phyloP scores from a whole-genome alignment of 2,113 vertebrate species.

The Castor canadensis region DNA sequence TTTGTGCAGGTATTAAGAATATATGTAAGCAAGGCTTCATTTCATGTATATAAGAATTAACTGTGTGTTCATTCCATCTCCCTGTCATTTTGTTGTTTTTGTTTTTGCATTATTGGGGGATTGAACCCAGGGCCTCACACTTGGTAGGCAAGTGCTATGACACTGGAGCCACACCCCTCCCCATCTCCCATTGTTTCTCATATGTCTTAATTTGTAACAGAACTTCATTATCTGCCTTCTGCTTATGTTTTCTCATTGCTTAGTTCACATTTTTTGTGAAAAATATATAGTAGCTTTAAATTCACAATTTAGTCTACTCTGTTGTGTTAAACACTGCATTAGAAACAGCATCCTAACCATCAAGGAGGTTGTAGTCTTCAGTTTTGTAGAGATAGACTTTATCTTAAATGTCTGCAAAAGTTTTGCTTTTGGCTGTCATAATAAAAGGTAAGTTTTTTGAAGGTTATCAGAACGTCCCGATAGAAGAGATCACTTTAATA shows the following conservation, averaged over 20 bases:
- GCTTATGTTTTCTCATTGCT: not conserved
- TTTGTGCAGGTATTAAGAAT: not conserved
- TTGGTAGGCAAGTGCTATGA: too few relatives aligned
- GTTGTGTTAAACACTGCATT: not conserved
- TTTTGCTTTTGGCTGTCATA: not conserved
- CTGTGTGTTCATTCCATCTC: not conserved
- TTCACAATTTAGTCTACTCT: not conserved
- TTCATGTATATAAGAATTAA: not conserved
- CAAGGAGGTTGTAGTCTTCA: not conserved
- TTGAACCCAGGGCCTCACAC: too few relatives aligned
- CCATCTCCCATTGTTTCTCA: not conserved
- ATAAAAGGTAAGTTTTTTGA: constrained; percentile 1
- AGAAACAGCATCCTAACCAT: not conserved
- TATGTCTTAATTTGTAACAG: not conserved
- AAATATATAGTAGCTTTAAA: not conserved
- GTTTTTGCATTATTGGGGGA: not conserved
- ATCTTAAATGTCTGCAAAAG: not conserved
- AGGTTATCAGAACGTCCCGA: not conserved
- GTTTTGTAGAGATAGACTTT: not conserved
- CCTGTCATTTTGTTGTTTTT: not conserved
- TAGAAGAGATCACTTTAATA: not conserved
- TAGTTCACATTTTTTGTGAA: not conserved
- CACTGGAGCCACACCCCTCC: too few relatives aligned
- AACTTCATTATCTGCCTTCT: not conserved
- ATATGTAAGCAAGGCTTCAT: not conserved